Conservation (phyloP, 2,113 vertebrate species). For the Columba livia region DNA sequence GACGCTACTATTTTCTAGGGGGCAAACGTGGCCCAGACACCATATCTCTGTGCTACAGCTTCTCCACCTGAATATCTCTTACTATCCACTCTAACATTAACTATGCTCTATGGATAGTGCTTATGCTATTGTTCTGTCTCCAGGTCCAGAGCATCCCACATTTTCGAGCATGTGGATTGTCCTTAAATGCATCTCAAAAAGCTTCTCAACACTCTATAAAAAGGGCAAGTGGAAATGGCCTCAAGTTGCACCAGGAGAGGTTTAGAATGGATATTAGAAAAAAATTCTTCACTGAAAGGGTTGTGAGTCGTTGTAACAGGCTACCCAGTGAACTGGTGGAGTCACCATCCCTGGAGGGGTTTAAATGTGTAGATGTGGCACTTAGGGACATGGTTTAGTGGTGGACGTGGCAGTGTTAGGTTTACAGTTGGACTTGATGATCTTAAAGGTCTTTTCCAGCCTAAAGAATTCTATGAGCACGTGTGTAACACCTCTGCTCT, state of each 20-base stretch:
- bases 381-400: too few relatives aligned
- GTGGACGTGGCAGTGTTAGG: too few relatives aligned
- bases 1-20: rapidly evolving
- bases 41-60: not conserved
- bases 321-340: too few relatives aligned
- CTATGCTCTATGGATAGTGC: not conserved
- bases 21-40: not conserved
- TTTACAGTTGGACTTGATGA: too few relatives aligned
- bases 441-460: too few relatives aligned
- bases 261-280: not conserved
- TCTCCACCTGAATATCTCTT: not conserved
- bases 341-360: too few relatives aligned
- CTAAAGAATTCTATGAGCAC: not conserved
- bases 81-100: not conserved
- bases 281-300: too few relatives aligned
- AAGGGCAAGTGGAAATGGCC: not conserved
- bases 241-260: not conserved
- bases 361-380: too few relatives aligned
- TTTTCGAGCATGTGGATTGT: not conserved
- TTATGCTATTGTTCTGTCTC: not conserved
- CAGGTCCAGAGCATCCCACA: not conserved
- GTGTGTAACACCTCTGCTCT: not conserved
- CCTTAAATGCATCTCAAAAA: not conserved
- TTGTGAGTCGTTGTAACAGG: too few relatives aligned
- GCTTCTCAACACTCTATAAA: not conserved